Evolutionary conservation across 1,140 invertebrate species (phyloP).

Genomic region (Pogonomyrmex barbatus): DNA sequence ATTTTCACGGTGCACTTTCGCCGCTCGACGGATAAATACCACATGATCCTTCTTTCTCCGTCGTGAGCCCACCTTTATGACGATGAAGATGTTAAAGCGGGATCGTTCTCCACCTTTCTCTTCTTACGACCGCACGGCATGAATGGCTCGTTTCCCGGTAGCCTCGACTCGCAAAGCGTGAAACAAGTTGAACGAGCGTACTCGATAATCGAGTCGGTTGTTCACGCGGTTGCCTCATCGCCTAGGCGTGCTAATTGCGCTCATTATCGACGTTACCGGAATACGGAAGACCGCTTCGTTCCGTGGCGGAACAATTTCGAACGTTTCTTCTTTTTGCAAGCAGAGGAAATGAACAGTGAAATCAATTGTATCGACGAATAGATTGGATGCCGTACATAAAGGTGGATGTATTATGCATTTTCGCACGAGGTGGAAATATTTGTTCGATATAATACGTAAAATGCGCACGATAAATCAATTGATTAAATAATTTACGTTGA

Average conservation of each 20-base stretch:
- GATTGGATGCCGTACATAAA: not conserved
- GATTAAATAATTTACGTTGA: conserved; percentile 29
- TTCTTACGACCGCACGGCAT: conserved; percentile 46
- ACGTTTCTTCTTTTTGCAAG: conserved; percentile 4
- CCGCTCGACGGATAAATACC: conserved; percentile 13
- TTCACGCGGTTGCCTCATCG: conserved; percentile 43
- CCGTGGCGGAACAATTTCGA: conserved; percentile 22
- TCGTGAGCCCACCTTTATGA: not conserved
- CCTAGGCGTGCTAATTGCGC: conserved; percentile 54
- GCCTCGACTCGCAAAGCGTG: conserved; percentile 49
- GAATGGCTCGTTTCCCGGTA: conserved; percentile 41
- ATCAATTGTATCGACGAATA: conserved; percentile 18
- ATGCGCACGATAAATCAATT: conserved; percentile 6
- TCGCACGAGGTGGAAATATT: conserved; percentile 16
- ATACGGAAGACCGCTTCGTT: conserved; percentile 30
- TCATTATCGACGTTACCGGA: conserved; percentile 54
- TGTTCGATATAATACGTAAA: not conserved
- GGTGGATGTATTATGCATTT: not conserved
- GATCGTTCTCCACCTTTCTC: conserved; percentile 36
- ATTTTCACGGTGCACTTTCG: not conserved
- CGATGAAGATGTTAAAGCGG: conserved; percentile 53
- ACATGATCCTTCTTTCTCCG: not conserved
- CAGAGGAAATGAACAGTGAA: conserved; percentile 19
- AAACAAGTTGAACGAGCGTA: conserved; percentile 62
- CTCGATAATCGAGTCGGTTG: conserved; percentile 52